These are phyloP conservation scores for Suricata suricatta DNA, from an alignment of 2,113 vertebrate genomes.

Conservation along the genomic window DNA sequence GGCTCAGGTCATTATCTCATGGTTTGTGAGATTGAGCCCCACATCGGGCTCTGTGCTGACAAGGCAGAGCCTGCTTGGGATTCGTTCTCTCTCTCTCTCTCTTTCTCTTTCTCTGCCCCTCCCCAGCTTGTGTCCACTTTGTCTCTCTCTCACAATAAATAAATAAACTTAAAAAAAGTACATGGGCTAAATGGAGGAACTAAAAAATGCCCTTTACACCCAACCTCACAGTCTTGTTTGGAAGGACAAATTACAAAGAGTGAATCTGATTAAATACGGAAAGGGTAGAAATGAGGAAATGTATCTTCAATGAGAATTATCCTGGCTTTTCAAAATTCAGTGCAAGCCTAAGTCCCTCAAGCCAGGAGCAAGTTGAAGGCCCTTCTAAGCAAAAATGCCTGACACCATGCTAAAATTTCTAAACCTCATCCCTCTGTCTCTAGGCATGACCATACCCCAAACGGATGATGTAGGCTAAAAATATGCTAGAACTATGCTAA, in stretches of 20 bases:
- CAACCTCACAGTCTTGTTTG: neutral
- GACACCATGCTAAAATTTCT: neutral
- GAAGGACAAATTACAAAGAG: conserved; percentile 19
- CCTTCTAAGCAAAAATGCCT: neutral
- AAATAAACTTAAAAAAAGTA: neutral
- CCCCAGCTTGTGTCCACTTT: no score
- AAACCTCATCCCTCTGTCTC: neutral
- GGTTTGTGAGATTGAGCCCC: no score
- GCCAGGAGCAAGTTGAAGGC: neutral
- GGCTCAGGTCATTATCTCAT: no score
- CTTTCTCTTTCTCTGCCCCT: no score
- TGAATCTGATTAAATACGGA: conserved; percentile 12
- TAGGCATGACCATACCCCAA: neutral
- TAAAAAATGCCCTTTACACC: conserved; percentile 8
- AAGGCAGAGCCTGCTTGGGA: no score
- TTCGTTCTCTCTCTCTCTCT: no score
- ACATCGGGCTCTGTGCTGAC: no score
- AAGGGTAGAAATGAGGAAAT: neutral
- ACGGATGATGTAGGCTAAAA: neutral
- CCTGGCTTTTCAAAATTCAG: conserved; percentile 23
- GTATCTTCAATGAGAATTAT: neutral
- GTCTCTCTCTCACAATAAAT: no score
- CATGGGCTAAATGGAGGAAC: neutral
- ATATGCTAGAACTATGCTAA: neutral
- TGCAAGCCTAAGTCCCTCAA: neutral